Evolutionary conservation across 2,113 vertebrate genomes (phyloP).

Genomic region (Geococcyx californianus): DNA sequence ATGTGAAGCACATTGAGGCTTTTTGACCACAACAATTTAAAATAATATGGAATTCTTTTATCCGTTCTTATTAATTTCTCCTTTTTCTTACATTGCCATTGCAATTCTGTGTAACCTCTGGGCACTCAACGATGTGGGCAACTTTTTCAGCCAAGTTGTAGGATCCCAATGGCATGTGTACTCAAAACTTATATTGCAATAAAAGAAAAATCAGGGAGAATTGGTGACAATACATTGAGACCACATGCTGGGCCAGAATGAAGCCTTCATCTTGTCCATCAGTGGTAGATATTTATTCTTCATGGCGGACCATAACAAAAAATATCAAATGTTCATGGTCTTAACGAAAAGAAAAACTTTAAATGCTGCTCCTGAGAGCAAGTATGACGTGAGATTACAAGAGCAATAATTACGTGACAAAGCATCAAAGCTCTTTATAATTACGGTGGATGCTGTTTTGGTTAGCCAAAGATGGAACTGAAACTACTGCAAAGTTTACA

Average conservation of each 20-base stretch:
- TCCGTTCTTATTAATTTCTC: not conserved
- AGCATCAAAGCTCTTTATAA: not conserved
- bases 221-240: not conserved
- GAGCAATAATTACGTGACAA: not conserved
- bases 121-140: not conserved
- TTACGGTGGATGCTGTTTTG: not conserved
- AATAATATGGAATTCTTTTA: not conserved
- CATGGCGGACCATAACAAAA: not conserved
- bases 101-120: not conserved
- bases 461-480: not conserved
- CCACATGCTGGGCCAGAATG: not conserved
- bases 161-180: not conserved
- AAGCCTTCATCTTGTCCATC: not conserved
- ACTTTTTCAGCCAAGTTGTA: not conserved
- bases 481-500: not conserved
- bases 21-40: not conserved
- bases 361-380: not conserved
- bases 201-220: not conserved
- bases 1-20: not conserved
- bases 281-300: not conserved
- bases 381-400: not conserved
- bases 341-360: not conserved
- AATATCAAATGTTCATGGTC: not conserved
- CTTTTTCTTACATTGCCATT: not conserved
- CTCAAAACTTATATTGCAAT: not conserved